A percentile compares a stretch with the other conserved stretches of the same genome.
These are phyloP conservation scores for Muschampia plurimacula DNA, from an alignment of 2,888 invertebrate species.

Conservation along the genomic window DNA sequence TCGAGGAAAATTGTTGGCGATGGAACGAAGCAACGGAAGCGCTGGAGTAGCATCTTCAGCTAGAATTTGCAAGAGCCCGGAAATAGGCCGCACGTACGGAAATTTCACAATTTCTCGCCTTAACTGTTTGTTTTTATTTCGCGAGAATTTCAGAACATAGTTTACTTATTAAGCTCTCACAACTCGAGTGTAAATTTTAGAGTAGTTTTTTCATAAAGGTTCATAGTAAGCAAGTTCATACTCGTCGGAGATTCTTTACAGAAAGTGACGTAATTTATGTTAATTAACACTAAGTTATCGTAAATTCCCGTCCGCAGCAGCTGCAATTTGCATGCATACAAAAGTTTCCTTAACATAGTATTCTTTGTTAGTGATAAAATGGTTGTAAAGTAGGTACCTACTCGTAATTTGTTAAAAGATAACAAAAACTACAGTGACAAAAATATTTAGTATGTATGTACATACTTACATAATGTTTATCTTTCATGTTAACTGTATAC, in stretches of 20 bases:
- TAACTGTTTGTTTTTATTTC: conserved; percentile 15
- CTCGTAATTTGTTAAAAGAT: too few relatives aligned
- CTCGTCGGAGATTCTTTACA: not conserved
- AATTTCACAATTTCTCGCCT: conserved; percentile 4
- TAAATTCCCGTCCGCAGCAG: not conserved
- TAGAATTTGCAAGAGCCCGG: conserved; percentile 22
- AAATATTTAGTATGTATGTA: too few relatives aligned
- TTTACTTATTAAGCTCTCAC: not conserved
- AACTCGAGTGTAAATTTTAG: not conserved
- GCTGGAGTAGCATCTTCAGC: conserved; percentile 9
- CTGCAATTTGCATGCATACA: not conserved
- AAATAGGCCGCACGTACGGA: conserved; percentile 21
- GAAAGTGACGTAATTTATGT: not conserved
- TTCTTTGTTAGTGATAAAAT: not conserved
- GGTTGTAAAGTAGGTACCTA: too few relatives aligned
- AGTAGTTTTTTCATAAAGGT: not conserved
- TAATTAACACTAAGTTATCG: conserved; percentile 1
- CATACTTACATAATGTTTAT: too few relatives aligned
- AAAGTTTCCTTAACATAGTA: conserved; percentile 1
- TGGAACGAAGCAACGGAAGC: conserved; percentile 19
- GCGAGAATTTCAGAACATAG: not conserved
- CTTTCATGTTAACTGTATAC: too few relatives aligned
- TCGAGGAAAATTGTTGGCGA: conserved; percentile 17
- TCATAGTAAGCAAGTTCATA: not conserved
- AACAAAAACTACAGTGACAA: too few relatives aligned